These are phyloP conservation scores for Mesembrinibis cayennensis DNA, from an alignment of 2,113 vertebrate species.

Conservation along the genomic window DNA sequence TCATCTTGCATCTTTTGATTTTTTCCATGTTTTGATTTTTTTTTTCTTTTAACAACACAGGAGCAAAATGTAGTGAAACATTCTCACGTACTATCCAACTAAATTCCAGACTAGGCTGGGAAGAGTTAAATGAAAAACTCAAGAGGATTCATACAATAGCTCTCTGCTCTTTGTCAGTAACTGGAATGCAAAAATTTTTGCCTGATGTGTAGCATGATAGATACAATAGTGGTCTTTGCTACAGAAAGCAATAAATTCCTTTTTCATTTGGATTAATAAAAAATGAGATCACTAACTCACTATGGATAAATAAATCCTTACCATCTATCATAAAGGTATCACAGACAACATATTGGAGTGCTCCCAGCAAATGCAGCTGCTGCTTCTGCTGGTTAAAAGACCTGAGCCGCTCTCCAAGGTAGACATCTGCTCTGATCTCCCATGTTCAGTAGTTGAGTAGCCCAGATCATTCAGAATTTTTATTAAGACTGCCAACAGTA, in stretches of 20 bases:
- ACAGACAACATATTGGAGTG: background rate
- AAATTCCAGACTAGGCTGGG: background rate
- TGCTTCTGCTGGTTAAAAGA: background rate
- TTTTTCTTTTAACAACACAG: background rate
- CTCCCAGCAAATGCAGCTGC: background rate
- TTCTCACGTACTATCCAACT: background rate
- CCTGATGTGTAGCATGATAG: background rate
- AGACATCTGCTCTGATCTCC: background rate
- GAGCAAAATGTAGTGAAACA: background rate
- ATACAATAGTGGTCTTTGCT: background rate
- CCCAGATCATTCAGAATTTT: background rate
- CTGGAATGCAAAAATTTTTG: background rate
- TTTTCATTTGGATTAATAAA: background rate
- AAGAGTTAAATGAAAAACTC: background rate
- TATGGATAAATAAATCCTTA: background rate
- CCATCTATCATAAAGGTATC: background rate
- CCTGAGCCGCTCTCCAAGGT: background rate
- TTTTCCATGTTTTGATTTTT: background rate
- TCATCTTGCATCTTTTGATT: background rate
- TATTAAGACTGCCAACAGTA: background rate
- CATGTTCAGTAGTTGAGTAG: background rate
- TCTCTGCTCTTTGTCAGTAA: background rate
- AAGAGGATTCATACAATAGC: background rate
- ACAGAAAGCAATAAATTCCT: background rate
- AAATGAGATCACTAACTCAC: background rate